Evolutionary conservation across 2,113 vertebrate species (phyloP).

Genomic region (Larimichthys polyactis): DNA sequence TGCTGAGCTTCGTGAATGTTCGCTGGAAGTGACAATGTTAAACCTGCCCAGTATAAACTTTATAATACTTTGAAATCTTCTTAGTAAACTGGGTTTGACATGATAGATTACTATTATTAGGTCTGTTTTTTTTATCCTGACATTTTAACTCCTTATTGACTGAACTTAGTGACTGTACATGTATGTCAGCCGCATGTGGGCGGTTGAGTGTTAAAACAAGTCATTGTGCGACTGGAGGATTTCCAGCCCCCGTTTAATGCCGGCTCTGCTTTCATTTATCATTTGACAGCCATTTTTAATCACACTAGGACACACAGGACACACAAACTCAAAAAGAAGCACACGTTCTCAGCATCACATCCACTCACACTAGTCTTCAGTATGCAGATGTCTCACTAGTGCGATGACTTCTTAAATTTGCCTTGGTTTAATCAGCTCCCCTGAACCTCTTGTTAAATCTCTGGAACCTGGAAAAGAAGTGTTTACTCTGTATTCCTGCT

Average conservation of each 20-base stretch:
- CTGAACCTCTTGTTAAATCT: conserved; percentile 10
- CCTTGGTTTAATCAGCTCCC: conserved; percentile 4
- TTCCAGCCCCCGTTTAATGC: not conserved
- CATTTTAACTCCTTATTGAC: not conserved
- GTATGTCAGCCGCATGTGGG: not conserved
- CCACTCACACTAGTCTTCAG: conserved; percentile 1
- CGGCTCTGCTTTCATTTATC: not conserved
- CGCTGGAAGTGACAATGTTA: not conserved
- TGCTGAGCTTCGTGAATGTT: not conserved
- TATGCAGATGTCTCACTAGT: conserved; percentile 21
- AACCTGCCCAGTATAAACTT: not conserved
- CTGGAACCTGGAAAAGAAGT: not conserved
- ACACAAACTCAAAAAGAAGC: conserved; percentile 9
- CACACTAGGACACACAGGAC: not conserved
- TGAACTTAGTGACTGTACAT: not conserved
- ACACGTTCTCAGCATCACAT: conserved; percentile 16
- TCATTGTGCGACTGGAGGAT: conserved; percentile 6
- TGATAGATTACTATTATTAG: not conserved
- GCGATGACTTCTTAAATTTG: not conserved
- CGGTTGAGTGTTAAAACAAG: not conserved
- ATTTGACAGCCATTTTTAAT: conserved; percentile 14
- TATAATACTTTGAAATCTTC: not conserved
- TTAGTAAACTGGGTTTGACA: not conserved
- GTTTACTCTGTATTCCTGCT: conserved; percentile 38
- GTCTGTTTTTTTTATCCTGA: not conserved